These are phyloP conservation scores for Epizoanthus ramosus DNA, from an alignment of 92 coral and sea anemone species.

Conservation along the genomic window DNA sequence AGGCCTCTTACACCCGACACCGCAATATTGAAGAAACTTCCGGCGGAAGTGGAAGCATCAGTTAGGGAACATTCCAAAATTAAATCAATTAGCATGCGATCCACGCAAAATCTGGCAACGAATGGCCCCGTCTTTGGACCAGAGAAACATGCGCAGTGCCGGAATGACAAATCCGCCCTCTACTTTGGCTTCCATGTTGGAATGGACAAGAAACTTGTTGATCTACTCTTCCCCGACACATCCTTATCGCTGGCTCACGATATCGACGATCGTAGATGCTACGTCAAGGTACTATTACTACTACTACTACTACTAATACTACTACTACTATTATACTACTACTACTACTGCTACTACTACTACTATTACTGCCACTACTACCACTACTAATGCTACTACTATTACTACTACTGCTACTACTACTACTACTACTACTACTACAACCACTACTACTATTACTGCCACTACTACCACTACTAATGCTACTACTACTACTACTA, in stretches of 20 bases:
- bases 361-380: too few species aligned
- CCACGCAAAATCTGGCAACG: not conserved
- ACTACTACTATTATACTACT: too few species aligned
- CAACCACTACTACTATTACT: too few species aligned
- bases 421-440: too few species aligned
- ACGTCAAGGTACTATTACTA: not conserved
- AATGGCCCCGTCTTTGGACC: conserved; percentile 28
- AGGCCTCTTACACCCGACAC: conserved; percentile 28
- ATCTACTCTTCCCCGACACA: not conserved
- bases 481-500: too few species aligned
- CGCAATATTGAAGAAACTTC: conserved; percentile 1
- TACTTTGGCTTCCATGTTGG: conserved; percentile 13
- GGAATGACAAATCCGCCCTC: conserved; percentile 21
- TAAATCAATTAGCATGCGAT: conserved; percentile 20
- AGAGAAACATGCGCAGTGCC: not conserved
- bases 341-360: too few species aligned
- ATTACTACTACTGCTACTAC: too few species aligned
- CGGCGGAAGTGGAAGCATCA: not conserved
- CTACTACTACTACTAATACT: too few species aligned
- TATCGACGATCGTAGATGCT: conserved; percentile 27
- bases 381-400: too few species aligned
- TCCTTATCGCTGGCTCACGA: not conserved
- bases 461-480: too few species aligned
- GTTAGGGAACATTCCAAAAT: not conserved
- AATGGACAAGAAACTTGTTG: not conserved